These are phyloP conservation scores for Bradypodion ventrale DNA, from an alignment of 2,797 vertebrate genomes.

Conservation along the genomic window DNA sequence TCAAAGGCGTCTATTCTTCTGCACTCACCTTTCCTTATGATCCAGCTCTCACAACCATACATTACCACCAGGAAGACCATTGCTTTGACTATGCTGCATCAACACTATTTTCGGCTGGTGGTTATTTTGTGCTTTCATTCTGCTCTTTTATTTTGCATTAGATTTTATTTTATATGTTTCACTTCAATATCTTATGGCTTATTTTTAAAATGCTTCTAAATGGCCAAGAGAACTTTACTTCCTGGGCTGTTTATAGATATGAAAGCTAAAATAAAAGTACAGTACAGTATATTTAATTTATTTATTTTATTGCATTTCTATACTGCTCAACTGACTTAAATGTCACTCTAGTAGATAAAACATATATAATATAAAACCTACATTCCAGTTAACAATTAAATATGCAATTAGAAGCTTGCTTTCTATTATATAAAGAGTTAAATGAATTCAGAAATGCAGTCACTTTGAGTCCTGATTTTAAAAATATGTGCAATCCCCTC, in stretches of 20 bases:
- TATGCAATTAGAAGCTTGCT: not conserved
- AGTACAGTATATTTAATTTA: no score
- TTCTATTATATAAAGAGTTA: slow-evolving; percentile 41
- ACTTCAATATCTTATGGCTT: not conserved
- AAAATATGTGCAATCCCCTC: slow-evolving; percentile 64
- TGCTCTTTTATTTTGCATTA: not conserved
- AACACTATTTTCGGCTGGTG: not conserved
- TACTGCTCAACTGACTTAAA: no score
- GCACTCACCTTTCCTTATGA: no score
- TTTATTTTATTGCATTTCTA: no score
- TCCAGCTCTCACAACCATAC: no score
- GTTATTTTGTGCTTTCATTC: not conserved
- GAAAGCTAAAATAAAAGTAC: not conserved
- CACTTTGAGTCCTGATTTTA: slow-evolving; percentile 68
- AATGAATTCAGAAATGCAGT: not conserved
- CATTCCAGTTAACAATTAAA: no score
- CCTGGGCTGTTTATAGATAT: rapidly evolving
- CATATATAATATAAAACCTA: no score
- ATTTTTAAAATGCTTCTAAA: not conserved
- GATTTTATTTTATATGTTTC: not conserved
- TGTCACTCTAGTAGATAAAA: no score
- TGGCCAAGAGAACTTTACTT: not conserved
- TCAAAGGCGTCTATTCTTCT: no score
- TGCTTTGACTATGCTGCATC: no score
- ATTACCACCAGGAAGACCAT: no score